Evolutionary conservation across 2,888 invertebrate species (phyloP).

Genomic region (Ophion ellenae): DNA sequence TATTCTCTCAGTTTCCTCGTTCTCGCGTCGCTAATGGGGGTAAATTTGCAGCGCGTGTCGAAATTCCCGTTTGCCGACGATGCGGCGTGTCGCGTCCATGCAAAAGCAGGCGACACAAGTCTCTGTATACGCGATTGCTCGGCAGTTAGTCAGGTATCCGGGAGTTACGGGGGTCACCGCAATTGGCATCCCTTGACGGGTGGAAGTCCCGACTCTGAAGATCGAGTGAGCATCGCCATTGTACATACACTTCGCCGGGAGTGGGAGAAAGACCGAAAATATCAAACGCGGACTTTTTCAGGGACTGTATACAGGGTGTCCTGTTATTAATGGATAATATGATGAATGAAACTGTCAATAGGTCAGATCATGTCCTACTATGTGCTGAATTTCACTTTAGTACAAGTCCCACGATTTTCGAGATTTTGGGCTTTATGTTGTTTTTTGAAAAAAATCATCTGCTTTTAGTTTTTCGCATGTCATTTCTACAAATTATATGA

Average conservation of each 20-base stretch:
- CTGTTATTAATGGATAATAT: too few relatives aligned
- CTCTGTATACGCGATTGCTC: not conserved
- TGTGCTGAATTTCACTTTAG: too few relatives aligned
- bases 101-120: not conserved
- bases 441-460: too few relatives aligned
- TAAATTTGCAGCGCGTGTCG: constrained; percentile 69
- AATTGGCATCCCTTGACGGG: constrained; percentile 50
- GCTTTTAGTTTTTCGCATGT: too few relatives aligned
- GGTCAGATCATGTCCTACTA: too few relatives aligned
- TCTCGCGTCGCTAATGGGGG: constrained; percentile 1
- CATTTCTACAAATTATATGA: too few relatives aligned
- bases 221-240: constrained; percentile 4
- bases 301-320: not conserved
- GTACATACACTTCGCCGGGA: not conserved
- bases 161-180: constrained; percentile 52
- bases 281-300: not conserved
- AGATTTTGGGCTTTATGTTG: too few relatives aligned
- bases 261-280: constrained; percentile 15
- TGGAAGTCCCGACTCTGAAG: constrained; percentile 11
- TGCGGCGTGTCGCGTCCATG: not conserved
- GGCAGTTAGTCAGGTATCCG: constrained; percentile 45
- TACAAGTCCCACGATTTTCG: too few relatives aligned
- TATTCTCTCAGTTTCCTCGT: not conserved
- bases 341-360: too few relatives aligned
- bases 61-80: constrained; percentile 59